Evolutionary conservation across 2,113 vertebrate genomes (phyloP), one percentile per base, ranked within the genome.

Genomic region (Alethe castanea): DNA sequence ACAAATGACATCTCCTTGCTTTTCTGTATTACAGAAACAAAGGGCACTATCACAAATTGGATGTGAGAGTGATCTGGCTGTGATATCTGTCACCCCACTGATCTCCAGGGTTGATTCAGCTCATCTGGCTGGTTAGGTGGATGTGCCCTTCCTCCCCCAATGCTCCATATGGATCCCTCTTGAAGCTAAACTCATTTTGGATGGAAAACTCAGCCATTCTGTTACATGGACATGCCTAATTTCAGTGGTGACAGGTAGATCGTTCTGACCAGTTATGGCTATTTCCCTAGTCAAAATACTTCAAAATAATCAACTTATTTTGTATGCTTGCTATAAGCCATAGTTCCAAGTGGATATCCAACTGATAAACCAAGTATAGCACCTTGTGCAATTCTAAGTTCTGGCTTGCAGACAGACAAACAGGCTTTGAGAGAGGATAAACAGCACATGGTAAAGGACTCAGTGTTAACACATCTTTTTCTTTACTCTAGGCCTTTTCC

Each of bases 101-200:
- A 99, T 99, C 98, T 98, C 98, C 98, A 99, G 98, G 98, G 98
- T 98, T 99, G 98, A 99, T 99, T 99, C 98, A 98, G 98, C 98
- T 99, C 98, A 99, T 99, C 99, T 99, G 99, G 98, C 98, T 99
- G 98, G 98, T 98, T 98, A 99, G 98, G 98, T 98, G 98, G 98
- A 98, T 99, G 98, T 99, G 98, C 98, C 98, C 99, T 99, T 98
- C 99, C 98, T 99, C 98, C 99, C 99, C 99, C 99, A 99, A 98
- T 95, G 97, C 95, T 99, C 98, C 98, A 98, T 97, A 97, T 99
- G 98, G 98, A 98, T 99, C 99, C 99, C 98, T 99, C 98, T 99
- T 98, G 98, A 99, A 98, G 99, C 26, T 53, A 38, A 59, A 67
- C 20, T 38, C 6, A 19, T 48, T 80, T 42, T 42, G 9, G 4